These are phyloP conservation scores for Dendrolimus houi DNA, from an alignment of 2,888 invertebrate genomes.

Conservation along the genomic window DNA sequence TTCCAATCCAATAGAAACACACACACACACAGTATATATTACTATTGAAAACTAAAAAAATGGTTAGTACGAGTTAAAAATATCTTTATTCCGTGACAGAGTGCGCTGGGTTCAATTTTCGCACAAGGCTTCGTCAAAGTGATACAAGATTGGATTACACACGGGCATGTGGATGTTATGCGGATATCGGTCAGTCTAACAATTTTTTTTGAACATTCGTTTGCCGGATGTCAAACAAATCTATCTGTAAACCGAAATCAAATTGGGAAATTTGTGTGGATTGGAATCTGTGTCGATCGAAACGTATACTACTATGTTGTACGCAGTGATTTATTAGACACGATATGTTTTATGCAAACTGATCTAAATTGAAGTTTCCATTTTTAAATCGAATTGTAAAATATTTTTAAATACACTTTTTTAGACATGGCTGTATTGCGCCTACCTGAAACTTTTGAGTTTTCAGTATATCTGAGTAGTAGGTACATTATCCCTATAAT, in stretches of 20 bases:
- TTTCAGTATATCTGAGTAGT: too few relatives aligned
- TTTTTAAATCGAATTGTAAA: too few relatives aligned
- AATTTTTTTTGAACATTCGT: conserved; percentile 46
- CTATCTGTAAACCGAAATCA: conserved; percentile 58
- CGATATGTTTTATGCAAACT: neutral
- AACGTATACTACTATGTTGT: conserved; percentile 16
- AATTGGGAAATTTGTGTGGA: conserved; percentile 46
- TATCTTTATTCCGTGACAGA: conserved; percentile 19
- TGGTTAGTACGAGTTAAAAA: neutral
- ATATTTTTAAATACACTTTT: too few relatives aligned
- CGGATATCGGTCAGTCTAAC: conserved; percentile 25
- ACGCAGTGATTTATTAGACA: neutral
- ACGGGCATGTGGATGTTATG: conserved; percentile 34
- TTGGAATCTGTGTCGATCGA: conserved; percentile 32
- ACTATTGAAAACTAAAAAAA: neutral
- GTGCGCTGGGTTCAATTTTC: conserved; percentile 26
- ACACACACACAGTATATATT: too few relatives aligned
- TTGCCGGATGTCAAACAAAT: conserved; percentile 59
- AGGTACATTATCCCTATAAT: too few relatives aligned
- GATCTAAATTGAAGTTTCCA: too few relatives aligned
- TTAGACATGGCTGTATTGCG: too few relatives aligned
- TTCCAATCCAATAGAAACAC: too few relatives aligned
- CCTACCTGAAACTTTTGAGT: too few relatives aligned
- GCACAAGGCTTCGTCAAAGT: conserved; percentile 51
- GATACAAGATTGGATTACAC: conserved; percentile 61